These are phyloP conservation scores for Andrena hattorfiana DNA, from an alignment of 2,888 invertebrate species.

Conservation along the genomic window DNA sequence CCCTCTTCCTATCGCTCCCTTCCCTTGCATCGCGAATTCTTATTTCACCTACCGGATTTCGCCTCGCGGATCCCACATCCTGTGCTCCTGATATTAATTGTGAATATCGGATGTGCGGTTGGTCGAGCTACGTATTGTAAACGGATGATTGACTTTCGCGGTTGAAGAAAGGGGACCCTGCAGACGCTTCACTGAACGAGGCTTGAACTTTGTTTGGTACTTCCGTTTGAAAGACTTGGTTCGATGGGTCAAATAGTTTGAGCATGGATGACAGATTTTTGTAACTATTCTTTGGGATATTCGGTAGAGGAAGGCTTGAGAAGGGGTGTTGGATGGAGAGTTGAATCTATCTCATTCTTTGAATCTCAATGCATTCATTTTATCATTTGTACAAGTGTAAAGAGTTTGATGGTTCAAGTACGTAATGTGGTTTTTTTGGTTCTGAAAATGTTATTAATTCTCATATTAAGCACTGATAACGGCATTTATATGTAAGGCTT, in stretches of 20 bases:
- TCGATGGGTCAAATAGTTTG: background rate
- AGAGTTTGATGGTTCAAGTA: too few species aligned
- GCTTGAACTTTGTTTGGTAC: background rate
- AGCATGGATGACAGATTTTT: too few species aligned
- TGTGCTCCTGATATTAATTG: constrained; percentile 54
- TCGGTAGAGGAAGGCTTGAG: too few species aligned
- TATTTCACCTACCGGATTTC: constrained; percentile 78
- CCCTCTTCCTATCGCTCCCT: constrained; percentile 51
- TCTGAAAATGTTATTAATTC: too few species aligned
- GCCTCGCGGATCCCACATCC: constrained; percentile 77
- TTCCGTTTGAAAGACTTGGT: background rate
- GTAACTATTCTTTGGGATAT: too few species aligned
- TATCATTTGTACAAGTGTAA: too few species aligned
- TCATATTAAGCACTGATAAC: too few species aligned
- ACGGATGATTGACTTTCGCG: constrained; percentile 19
- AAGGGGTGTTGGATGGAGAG: too few species aligned
- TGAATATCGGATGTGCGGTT: constrained; percentile 57
- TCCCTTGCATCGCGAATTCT: constrained; percentile 67
- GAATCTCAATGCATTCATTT: too few species aligned
- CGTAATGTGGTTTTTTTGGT: too few species aligned
- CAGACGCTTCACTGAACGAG: background rate
- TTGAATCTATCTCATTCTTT: too few species aligned
- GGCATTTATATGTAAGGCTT: too few species aligned
- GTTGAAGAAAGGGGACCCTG: background rate
- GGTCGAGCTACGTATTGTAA: constrained; percentile 28